Percentiles rank a stretch among this genome's conserved stretches.
Evolutionary conservation across 2,888 invertebrate species (phyloP).

Genomic region (Apodemia zela): DNA sequence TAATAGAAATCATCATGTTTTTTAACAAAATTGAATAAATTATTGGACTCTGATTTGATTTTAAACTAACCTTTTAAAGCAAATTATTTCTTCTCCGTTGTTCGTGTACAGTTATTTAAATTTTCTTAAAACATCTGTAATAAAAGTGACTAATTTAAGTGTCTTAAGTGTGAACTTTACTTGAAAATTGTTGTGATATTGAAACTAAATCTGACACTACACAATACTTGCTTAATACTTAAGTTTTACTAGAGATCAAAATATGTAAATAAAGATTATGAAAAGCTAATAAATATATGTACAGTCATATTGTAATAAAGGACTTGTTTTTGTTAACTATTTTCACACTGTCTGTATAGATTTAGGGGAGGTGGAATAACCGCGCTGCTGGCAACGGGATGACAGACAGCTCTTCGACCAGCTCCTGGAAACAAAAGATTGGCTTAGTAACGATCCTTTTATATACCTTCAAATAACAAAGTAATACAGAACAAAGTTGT

Average conservation of each 20-base stretch:
- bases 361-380: not conserved
- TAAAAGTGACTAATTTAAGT: not conserved
- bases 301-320: too few species aligned
- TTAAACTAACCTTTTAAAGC: not conserved
- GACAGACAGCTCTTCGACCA: constrained; percentile 1
- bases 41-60: too few species aligned
- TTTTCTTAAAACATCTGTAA: not conserved
- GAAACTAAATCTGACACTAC: not conserved
- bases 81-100: not conserved
- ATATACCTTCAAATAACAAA: not conserved
- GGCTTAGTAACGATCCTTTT: not conserved
- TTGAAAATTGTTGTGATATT: not conserved
- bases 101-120: not conserved
- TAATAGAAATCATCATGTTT: constrained; percentile 45
- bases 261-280: not conserved
- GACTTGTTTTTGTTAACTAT: not conserved
- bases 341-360: not conserved
- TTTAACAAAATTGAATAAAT: not conserved
- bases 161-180: not conserved
- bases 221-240: not conserved
- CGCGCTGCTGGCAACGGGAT: not conserved
- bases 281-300: too few species aligned
- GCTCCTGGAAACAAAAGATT: constrained; percentile 17
- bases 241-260: constrained; percentile 19
- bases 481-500: not conserved